Percentiles rank a stretch among this genome's conserved stretches.
Conservation (phyloP, 2,797 vertebrate genomes). For the Allobates femoralis region DNA sequence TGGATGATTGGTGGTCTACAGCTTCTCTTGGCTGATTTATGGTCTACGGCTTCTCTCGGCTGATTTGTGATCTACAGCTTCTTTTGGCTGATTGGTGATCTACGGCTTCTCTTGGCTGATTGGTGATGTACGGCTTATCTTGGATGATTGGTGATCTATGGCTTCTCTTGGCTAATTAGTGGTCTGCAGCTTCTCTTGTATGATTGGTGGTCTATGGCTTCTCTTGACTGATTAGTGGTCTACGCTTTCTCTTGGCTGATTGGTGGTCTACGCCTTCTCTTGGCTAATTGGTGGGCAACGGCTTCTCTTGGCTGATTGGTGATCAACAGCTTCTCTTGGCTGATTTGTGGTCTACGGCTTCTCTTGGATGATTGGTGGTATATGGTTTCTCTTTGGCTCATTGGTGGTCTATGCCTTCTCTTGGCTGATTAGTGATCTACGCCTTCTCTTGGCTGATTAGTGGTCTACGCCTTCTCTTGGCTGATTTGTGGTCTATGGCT, state of each 20-base stretch:
- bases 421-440: too few species aligned
- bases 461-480: background rate
- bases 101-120: background rate
- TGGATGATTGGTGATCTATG: background rate
- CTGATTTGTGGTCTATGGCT: too few species aligned
- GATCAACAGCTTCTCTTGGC: background rate
- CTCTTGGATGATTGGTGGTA: too few species aligned
- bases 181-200: too few species aligned
- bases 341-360: background rate
- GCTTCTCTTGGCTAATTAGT: too few species aligned
- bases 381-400: background rate
- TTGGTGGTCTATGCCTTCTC: background rate
- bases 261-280: background rate
- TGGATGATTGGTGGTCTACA: background rate
- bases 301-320: background rate
- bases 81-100: background rate
- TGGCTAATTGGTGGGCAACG: too few species aligned
- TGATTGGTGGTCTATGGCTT: background rate
- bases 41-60: background rate
- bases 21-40: background rate
- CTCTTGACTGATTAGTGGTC: too few species aligned
- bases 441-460: background rate
- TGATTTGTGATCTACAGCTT: background rate
- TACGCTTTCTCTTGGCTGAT: fast-evolving
- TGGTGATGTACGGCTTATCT: background rate